Evolutionary conservation across 2,888 invertebrate genomes (phyloP), one percentile per base, ranked within the genome.

Genomic region (Venusia cambrica): DNA sequence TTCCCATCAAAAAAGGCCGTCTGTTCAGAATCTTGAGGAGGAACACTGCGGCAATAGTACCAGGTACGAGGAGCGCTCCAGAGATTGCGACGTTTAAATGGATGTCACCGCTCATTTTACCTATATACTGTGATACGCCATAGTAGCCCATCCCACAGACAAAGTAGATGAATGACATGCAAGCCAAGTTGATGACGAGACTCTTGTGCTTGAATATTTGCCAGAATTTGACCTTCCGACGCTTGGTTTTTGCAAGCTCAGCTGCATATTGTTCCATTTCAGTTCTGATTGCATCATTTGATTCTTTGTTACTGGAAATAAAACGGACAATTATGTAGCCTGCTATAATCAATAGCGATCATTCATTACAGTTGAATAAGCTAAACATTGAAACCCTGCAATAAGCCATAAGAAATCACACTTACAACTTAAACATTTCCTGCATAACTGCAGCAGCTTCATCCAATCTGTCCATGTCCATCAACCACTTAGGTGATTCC

Each of bases 101-200:
- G 32, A 94, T 92, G 50, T 94, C 77, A 0, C 94, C 94, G 17
- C 91, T 92, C 57, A 94, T 87, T 60, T 92, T 90, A 0, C 93
- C 92, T 26, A 94, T 91, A 59, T 92, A 94, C 59, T 94, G 93
- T 0, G 93, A 92, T 11, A 95, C 90, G 0, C 95, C 96, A 56
- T 94, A 97, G 65, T 95, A 94, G 11, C 94, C 93, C 83, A 96
- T 88, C 3, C 95, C 94, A 26, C 94, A 93, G 0, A 93, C 91
- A 5, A 93, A 85, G 92, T 94, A 95, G 52, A 92, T 90, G 51
- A 91, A 89, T 27, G 90, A 89, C 73, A 94, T 91, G 38, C 89
- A 90, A 0, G 90, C 45, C 0, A 93, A 90, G 56, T 92, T 92
- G 6, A 87, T 51, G 6, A 90, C 72, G 62, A 93, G 81, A 52